phyloP scores from a whole-genome alignment of 1,140 invertebrate species.

The Chymomyza costata region DNA sequence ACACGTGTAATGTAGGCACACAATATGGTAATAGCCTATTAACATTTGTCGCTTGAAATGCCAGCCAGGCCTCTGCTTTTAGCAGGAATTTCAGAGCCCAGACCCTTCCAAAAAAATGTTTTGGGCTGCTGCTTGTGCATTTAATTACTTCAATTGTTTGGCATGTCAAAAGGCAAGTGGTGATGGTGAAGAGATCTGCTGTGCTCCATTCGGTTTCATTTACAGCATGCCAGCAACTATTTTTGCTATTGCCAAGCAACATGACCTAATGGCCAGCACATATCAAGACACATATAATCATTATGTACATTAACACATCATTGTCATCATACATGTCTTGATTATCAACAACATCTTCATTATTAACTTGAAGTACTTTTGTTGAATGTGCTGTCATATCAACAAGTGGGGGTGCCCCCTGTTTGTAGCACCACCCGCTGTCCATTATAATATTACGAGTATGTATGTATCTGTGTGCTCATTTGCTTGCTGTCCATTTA shows the following conservation, averaged over 20 bases:
- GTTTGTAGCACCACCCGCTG: slow-evolving; percentile 3
- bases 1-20: slow-evolving; percentile 9
- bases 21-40: slow-evolving; percentile 29
- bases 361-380: not conserved
- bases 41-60: slow-evolving; percentile 21
- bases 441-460: slow-evolving; percentile 56
- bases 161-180: too few relatives aligned
- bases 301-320: slow-evolving; percentile 36
- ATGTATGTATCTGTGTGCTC: slow-evolving; percentile 1
- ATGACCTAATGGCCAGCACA: slow-evolving; percentile 9
- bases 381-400: slow-evolving; percentile 38
- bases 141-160: slow-evolving; percentile 15
- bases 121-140: too few relatives aligned
- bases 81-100: not conserved
- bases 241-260: too few relatives aligned
- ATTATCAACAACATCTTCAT: not conserved
- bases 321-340: slow-evolving; percentile 12
- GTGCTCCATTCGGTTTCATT: too few relatives aligned
- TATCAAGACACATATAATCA: slow-evolving; percentile 35
- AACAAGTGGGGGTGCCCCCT: slow-evolving; percentile 39
- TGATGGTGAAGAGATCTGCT: too few relatives aligned
- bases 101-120: slow-evolving; percentile 2
- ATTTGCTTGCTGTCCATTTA: slow-evolving; percentile 6
- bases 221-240: too few relatives aligned
- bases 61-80: not conserved